These are phyloP conservation scores for Pristionchus entomophagus DNA, from an alignment of 2,888 invertebrate species.

Conservation along the genomic window DNA sequence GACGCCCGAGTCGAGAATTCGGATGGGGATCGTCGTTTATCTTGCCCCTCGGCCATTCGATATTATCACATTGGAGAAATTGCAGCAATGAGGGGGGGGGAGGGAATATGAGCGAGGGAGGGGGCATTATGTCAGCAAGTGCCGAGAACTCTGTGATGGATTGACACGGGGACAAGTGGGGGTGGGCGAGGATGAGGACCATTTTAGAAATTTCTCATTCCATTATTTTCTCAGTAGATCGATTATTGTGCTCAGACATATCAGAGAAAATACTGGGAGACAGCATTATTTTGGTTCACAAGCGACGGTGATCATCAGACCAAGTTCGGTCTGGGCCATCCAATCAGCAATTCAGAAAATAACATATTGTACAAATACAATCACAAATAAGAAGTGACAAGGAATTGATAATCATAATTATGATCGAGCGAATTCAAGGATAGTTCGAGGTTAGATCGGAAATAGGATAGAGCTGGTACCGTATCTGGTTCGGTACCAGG, in stretches of 20 bases:
- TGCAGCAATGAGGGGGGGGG: not conserved
- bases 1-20: slow-evolving; percentile 10
- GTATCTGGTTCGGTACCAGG: too few relatives aligned
- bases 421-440: too few relatives aligned
- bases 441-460: too few relatives aligned
- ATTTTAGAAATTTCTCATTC: too few relatives aligned
- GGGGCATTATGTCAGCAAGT: not conserved
- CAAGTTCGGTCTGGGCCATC: too few relatives aligned
- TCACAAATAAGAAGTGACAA: not conserved
- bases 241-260: too few relatives aligned
- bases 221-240: too few relatives aligned
- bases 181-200: not conserved
- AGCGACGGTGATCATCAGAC: too few relatives aligned
- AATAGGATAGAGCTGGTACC: not conserved
- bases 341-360: not conserved
- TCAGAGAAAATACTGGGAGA: too few relatives aligned
- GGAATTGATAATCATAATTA: too few relatives aligned
- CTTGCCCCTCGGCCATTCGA: slow-evolving; percentile 16
- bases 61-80: slow-evolving; percentile 3
- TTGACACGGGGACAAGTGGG: not conserved
- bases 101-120: not conserved
- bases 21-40: not conserved
- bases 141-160: not conserved
- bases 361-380: not conserved
- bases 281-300: too few relatives aligned